Percentiles rank a stretch among this genome's conserved stretches.
These are phyloP conservation scores for Athetis lepigone DNA, from an alignment of 2,888 invertebrate species.

Conservation along the genomic window DNA sequence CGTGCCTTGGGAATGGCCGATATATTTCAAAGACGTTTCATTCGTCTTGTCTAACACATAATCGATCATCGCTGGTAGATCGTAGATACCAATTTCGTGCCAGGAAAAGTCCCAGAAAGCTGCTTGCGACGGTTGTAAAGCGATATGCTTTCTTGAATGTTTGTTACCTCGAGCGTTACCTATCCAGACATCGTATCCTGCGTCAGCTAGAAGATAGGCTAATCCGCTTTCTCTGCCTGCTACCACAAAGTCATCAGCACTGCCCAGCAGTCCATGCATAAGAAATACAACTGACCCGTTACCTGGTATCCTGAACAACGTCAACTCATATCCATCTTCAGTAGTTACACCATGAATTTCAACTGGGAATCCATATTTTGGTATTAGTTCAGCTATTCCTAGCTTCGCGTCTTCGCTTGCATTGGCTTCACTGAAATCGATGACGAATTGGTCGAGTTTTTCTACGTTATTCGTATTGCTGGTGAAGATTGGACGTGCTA, in stretches of 20 bases:
- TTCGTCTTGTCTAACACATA: conserved; percentile 90
- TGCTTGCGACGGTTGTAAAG: conserved; percentile 75
- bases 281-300: conserved; percentile 75
- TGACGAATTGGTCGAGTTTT: conserved; percentile 13
- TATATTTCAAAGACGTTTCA: conserved; percentile 90
- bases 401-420: conserved; percentile 74
- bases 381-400: conserved; percentile 67
- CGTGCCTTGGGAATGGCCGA: conserved; percentile 93
- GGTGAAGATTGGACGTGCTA: fast-evolving
- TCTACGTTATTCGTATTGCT: conserved; percentile 18
- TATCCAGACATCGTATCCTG: conserved; percentile 94
- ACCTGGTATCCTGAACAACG: conserved; percentile 75
- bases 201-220: conserved; percentile 89
- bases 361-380: conserved; percentile 74
- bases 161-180: conserved; percentile 94
- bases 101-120: conserved; percentile 93
- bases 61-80: conserved; percentile 95
- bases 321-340: conserved; percentile 76
- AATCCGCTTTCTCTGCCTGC: conserved; percentile 76
- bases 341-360: conserved; percentile 74
- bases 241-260: conserved; percentile 80
- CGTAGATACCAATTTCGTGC: conserved; percentile 94
- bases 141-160: conserved; percentile 90
- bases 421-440: conserved; percentile 16
- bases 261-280: conserved; percentile 81